phyloP scores from a whole-genome alignment of 64 coral and sea anemone species.

The Cladopsammia gracilis region DNA sequence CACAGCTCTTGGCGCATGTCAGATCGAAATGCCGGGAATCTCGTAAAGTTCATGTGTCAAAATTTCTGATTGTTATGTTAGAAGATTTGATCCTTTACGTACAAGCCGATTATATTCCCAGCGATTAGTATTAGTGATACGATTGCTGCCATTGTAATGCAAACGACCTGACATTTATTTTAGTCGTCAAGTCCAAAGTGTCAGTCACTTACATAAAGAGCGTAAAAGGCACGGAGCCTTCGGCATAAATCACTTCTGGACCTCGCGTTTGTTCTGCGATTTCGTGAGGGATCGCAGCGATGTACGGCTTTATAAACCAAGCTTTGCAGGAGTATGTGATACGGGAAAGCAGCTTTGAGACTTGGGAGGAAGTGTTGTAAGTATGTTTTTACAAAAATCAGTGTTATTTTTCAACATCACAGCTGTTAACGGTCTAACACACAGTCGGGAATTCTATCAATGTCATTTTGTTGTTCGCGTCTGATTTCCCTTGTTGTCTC shows the following conservation, averaged over 20 bases:
- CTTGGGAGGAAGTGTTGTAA: constrained; percentile 95
- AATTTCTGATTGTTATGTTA: not conserved
- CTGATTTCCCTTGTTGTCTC: not conserved
- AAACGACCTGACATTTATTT: too few species aligned
- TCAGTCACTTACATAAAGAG: not conserved
- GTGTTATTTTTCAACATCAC: too few species aligned
- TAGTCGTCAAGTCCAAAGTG: not conserved
- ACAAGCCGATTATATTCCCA: too few species aligned
- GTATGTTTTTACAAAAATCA: not conserved
- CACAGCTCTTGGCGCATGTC: too few species aligned
- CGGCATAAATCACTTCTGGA: not conserved
- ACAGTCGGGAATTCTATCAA: too few species aligned
- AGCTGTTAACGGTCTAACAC: too few species aligned
- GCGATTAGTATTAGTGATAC: too few species aligned
- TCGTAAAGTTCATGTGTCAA: not conserved
- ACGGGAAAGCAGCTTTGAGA: constrained; percentile 80
- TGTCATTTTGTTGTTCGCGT: not conserved
- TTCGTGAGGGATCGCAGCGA: not conserved
- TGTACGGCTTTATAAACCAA: constrained; percentile 98
- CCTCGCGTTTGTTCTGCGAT: not conserved
- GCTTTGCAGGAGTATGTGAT: constrained; percentile 94
- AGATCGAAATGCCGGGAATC: too few species aligned
- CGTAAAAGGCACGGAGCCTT: not conserved
- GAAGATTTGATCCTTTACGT: too few species aligned
- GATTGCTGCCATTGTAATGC: too few species aligned